These are phyloP conservation scores for Cerastis leucographa DNA, from an alignment of 2,888 invertebrate species.

Conservation along the genomic window DNA sequence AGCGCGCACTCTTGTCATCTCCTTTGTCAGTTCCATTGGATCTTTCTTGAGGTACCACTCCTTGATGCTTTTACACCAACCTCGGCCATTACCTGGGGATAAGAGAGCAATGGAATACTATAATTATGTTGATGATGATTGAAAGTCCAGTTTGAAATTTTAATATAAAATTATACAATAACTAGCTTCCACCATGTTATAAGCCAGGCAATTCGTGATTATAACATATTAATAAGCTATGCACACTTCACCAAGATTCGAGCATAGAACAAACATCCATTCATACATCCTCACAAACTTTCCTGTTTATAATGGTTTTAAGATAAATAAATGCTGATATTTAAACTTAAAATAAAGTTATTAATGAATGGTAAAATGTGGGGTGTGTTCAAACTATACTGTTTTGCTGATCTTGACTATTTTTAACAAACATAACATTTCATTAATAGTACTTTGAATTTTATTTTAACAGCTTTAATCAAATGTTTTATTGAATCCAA, in stretches of 20 bases:
- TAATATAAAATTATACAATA: too few relatives aligned
- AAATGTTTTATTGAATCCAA: not conserved
- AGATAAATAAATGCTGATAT: too few relatives aligned
- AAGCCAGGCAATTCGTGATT: too few relatives aligned
- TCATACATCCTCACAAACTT: too few relatives aligned
- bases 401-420: not conserved
- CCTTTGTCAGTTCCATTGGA: constrained; percentile 91
- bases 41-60: constrained; percentile 92
- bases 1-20: constrained; percentile 91
- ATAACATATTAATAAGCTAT: too few relatives aligned
- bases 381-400: not conserved
- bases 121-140: not conserved
- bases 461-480: not conserved
- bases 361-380: too few relatives aligned
- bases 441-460: not conserved
- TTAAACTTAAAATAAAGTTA: too few relatives aligned
- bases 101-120: not conserved
- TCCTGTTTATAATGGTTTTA: too few relatives aligned
- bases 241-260: too few relatives aligned
- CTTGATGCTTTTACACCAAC: constrained; percentile 91
- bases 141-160: not conserved
- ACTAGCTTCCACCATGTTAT: too few relatives aligned
- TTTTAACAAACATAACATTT: not conserved
- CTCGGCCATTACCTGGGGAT: constrained; percentile 89
- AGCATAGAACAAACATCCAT: too few relatives aligned